These are phyloP conservation scores for Polyommatus iphigenia DNA, from an alignment of 2,888 invertebrate species.

Conservation along the genomic window DNA sequence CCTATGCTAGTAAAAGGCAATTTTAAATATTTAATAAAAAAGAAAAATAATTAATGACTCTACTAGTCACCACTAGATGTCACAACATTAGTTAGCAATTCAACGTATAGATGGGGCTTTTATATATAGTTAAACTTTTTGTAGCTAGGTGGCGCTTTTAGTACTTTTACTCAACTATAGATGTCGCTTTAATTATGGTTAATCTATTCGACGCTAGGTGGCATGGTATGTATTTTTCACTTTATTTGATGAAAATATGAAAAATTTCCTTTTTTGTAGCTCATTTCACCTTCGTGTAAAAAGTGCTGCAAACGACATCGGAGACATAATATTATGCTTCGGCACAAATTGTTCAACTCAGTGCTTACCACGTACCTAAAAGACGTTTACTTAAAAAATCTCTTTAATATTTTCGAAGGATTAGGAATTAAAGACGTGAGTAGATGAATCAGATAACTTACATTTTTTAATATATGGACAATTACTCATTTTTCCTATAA, in stretches of 20 bases:
- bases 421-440: too few relatives aligned
- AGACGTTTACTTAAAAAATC: too few relatives aligned
- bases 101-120: constrained; percentile 37
- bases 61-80: constrained; percentile 43
- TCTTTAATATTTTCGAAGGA: too few relatives aligned
- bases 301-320: too few relatives aligned
- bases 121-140: constrained; percentile 33
- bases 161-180: background rate
- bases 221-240: background rate
- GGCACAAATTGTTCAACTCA: too few relatives aligned
- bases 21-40: background rate
- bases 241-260: background rate
- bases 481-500: too few relatives aligned
- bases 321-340: too few relatives aligned
- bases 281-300: too few relatives aligned
- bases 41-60: constrained; percentile 4
- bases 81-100: background rate
- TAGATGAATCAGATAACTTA: too few relatives aligned
- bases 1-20: background rate
- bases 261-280: too few relatives aligned
- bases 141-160: constrained; percentile 42
- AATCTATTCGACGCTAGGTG: background rate
- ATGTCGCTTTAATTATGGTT: background rate
- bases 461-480: too few relatives aligned
- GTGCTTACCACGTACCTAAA: too few relatives aligned